phyloP scores from a whole-genome alignment of 2,797 vertebrate genomes.

The Arrhamphus sclerolepis region DNA sequence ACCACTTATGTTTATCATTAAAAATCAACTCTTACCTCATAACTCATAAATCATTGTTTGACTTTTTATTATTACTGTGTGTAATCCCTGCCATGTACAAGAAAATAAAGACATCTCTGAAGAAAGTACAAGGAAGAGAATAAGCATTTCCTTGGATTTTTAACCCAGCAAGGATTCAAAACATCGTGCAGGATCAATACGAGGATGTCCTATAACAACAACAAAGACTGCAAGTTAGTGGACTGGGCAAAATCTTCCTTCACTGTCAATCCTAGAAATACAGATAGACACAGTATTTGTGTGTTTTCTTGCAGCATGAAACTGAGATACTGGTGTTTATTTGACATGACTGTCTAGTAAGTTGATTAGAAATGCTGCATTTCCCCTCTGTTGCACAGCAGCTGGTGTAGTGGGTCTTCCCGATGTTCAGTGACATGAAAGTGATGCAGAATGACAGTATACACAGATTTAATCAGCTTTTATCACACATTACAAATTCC shows the following conservation, averaged over 20 bases:
- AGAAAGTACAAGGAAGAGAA: too few relatives aligned
- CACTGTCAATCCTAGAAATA: background rate
- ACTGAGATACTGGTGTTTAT: constrained; percentile 8
- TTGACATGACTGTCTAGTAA: constrained; percentile 11
- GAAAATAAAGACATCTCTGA: too few relatives aligned
- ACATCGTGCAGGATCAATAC: constrained; percentile 12
- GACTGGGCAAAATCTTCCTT: too few relatives aligned
- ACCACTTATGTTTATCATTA: background rate
- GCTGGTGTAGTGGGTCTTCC: constrained; percentile 40
- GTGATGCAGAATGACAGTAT: constrained; percentile 56
- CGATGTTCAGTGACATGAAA: constrained; percentile 47
- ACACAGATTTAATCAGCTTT: constrained; percentile 45
- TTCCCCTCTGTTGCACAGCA: constrained; percentile 32
- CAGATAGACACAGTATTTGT: constrained; percentile 15
- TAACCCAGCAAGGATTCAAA: constrained; percentile 22
- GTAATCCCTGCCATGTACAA: too few relatives aligned
- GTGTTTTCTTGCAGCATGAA: constrained; percentile 1
- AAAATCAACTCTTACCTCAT: background rate
- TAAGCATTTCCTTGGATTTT: background rate
- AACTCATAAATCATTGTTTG: too few relatives aligned
- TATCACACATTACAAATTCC: constrained; percentile 22
- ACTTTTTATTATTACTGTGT: too few relatives aligned
- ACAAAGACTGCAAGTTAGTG: background rate
- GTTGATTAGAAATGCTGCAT: constrained; percentile 29
- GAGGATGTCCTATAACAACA: constrained; percentile 13